phyloP scores from a whole-genome alignment of 2,797 vertebrate genomes.

The Hypotaenidia okinawae region DNA sequence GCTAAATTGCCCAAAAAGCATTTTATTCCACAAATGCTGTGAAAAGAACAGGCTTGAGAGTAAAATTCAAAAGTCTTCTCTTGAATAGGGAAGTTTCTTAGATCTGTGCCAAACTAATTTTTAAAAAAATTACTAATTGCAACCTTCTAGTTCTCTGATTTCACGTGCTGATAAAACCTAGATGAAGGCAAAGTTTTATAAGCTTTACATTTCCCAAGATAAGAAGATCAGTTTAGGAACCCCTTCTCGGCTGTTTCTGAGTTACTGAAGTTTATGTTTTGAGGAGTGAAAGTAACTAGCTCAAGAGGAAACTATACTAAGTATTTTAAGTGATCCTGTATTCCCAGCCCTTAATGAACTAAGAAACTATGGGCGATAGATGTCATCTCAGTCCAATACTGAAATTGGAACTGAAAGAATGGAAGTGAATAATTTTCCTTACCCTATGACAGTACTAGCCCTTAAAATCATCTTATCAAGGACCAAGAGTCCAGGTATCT shows the following conservation, averaged over 20 bases:
- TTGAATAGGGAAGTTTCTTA: background rate
- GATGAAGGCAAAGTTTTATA: background rate
- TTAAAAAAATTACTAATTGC: background rate
- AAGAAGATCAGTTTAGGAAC: background rate
- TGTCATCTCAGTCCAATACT: background rate
- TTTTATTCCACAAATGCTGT: background rate
- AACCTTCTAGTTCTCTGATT: background rate
- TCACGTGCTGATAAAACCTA: background rate
- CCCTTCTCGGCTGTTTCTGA: background rate
- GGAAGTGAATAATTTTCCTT: background rate
- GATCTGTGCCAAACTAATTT: background rate
- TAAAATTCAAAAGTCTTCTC: background rate
- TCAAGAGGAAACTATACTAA: background rate
- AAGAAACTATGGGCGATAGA: background rate
- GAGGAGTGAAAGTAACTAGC: background rate
- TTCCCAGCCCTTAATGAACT: background rate
- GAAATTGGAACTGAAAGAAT: background rate
- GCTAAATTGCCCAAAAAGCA: background rate
- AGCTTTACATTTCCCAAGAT: background rate
- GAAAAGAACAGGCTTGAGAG: background rate
- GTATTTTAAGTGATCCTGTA: background rate
- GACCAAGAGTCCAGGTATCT: background rate
- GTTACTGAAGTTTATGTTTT: background rate
- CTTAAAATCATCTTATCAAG: background rate
- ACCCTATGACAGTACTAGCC: background rate